phyloP scores from a whole-genome alignment of 2,888 invertebrate species.

The Mesorhabditis belari region DNA sequence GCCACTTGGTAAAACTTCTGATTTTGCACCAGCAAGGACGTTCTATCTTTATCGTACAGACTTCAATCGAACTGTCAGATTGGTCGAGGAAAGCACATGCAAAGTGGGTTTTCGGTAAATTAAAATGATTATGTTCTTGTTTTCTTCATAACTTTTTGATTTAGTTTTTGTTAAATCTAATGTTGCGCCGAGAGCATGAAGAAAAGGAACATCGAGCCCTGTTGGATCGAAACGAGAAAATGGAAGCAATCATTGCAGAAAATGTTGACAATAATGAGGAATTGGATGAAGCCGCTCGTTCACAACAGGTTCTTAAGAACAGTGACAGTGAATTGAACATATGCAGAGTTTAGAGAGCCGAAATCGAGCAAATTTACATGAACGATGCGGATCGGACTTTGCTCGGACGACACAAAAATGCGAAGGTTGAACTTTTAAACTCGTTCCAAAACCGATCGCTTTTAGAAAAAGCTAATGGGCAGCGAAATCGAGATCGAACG shows the following conservation, averaged over 20 bases:
- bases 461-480: background rate
- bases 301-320: background rate
- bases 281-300: slow-evolving; percentile 33
- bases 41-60: slow-evolving; percentile 73
- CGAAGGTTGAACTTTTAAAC: slow-evolving; percentile 10
- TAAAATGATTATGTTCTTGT: background rate
- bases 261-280: slow-evolving; percentile 28
- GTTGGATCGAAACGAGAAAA: slow-evolving; percentile 55
- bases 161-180: slow-evolving; percentile 50
- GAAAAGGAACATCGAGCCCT: slow-evolving; percentile 52
- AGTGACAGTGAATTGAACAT: background rate
- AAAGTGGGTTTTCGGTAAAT: slow-evolving; percentile 50
- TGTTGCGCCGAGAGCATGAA: slow-evolving; percentile 52
- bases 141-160: slow-evolving; percentile 4
- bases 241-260: slow-evolving; percentile 53
- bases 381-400: slow-evolving; percentile 27
- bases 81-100: slow-evolving; percentile 52
- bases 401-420: slow-evolving; percentile 15
- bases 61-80: slow-evolving; percentile 60
- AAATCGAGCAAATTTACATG: slow-evolving; percentile 42
- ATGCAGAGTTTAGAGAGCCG: slow-evolving; percentile 20
- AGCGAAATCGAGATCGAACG: background rate
- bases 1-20: slow-evolving; percentile 60
- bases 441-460: background rate
- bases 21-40: slow-evolving; percentile 73